A percentile compares a stretch with the other conserved stretches of the same genome.
Conservation (phyloP, 2,113 vertebrate genomes). For the Meleagris gallopavo region DNA sequence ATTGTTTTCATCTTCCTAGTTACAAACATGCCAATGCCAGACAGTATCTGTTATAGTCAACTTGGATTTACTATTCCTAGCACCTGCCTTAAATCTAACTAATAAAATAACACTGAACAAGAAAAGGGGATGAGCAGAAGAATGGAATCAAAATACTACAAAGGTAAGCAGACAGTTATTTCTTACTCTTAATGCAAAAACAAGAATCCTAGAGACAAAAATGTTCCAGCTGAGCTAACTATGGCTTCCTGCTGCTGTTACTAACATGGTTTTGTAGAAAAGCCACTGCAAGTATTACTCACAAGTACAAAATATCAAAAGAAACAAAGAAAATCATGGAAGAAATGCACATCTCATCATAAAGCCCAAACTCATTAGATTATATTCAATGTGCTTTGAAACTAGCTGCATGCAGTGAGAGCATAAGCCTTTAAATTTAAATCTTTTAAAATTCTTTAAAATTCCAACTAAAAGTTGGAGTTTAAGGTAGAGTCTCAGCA, state of each 20-base stretch:
- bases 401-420: not conserved
- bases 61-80: conserved; percentile 22
- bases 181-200: conserved; percentile 7
- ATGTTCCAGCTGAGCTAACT: conserved; percentile 47
- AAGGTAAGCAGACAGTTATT: conserved; percentile 37
- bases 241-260: conserved; percentile 43
- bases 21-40: conserved; percentile 5
- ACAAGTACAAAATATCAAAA: conserved; percentile 4
- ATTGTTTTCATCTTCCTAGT: conserved; percentile 58
- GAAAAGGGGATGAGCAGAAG: not conserved
- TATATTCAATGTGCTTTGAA: conserved; percentile 7
- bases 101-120: conserved; percentile 8
- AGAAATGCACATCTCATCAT: not conserved
- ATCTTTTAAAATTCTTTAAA: not conserved
- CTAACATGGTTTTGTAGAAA: conserved; percentile 1
- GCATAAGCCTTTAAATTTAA: not conserved
- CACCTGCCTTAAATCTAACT: conserved; percentile 13
- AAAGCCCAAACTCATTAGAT: not conserved
- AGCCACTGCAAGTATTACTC: conserved; percentile 42
- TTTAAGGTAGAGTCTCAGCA: not conserved
- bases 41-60: conserved; percentile 26
- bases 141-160: not conserved
- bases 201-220: conserved; percentile 24
- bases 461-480: not conserved
- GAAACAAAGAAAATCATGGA: conserved; percentile 19